Conservation (phyloP, 1,140 invertebrate genomes). For the Caerostris extrusa region DNA sequence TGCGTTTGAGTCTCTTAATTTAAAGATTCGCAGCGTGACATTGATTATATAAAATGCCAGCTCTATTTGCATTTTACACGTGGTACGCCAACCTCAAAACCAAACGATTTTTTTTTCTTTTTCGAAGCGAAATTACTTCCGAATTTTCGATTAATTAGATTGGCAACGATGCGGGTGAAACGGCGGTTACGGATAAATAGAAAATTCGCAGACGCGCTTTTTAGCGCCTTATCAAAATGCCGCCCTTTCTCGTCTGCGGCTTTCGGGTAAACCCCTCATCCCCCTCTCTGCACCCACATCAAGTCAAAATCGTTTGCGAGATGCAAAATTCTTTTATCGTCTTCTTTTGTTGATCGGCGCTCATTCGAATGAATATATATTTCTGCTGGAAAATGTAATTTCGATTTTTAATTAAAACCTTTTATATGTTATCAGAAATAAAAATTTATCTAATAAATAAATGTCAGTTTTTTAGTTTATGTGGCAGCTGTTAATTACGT, state of each 20-base stretch:
- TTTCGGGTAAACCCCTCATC: neutral
- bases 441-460: too few relatives aligned
- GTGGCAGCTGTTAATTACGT: too few relatives aligned
- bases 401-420: too few relatives aligned
- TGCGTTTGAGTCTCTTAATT: slow-evolving; percentile 23
- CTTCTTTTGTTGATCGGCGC: neutral
- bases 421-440: too few relatives aligned
- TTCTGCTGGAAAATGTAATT: too few relatives aligned
- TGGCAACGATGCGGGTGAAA: neutral
- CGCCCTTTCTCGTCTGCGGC: slow-evolving; percentile 25
- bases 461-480: too few relatives aligned
- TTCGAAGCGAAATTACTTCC: neutral
- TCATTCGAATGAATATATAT: neutral
- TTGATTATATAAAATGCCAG: slow-evolving; percentile 27
- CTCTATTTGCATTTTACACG: slow-evolving; percentile 50
- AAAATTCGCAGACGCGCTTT: slow-evolving; percentile 29
- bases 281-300: neutral
- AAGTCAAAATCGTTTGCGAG: slow-evolving; percentile 13
- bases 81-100: slow-evolving; percentile 27
- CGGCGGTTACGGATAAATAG: neutral
- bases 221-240: slow-evolving; percentile 48
- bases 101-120: slow-evolving; percentile 5
- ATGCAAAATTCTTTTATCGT: neutral
- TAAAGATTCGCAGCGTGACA: slow-evolving; percentile 8
- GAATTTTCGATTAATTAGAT: slow-evolving; percentile 49